These are phyloP conservation scores for Drosophila picticornis DNA, from an alignment of 2,888 invertebrate species.

Conservation along the genomic window DNA sequence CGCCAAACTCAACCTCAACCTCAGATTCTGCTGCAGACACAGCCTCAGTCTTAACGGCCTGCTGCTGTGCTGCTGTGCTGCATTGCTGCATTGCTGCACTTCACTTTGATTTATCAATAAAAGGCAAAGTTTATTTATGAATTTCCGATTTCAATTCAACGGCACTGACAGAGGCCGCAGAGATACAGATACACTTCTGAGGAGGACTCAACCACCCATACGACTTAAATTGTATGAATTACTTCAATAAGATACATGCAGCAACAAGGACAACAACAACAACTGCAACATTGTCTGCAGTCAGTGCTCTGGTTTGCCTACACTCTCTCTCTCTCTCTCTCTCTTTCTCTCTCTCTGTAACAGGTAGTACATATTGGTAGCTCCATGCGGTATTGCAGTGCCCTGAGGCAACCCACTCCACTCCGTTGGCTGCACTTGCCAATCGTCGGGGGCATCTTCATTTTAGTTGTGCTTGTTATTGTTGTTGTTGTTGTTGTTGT, in stretches of 20 bases:
- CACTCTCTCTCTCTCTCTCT: not conserved
- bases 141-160: constrained; percentile 70
- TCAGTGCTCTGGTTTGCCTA: constrained; percentile 39
- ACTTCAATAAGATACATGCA: constrained; percentile 52
- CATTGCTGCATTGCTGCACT: constrained; percentile 51
- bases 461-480: not conserved
- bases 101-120: constrained; percentile 78
- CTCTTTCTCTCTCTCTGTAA: constrained; percentile 15
- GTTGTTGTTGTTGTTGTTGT: not conserved
- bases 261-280: not conserved
- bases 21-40: constrained; percentile 5
- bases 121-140: constrained; percentile 76
- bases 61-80: constrained; percentile 35
- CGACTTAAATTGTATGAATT: constrained; percentile 64
- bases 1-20: constrained; percentile 13
- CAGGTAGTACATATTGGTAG: constrained; percentile 45
- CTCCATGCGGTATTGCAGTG: constrained; percentile 13
- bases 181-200: constrained; percentile 29
- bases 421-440: constrained; percentile 52
- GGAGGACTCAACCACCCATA: constrained; percentile 49
- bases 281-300: not conserved
- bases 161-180: constrained; percentile 43
- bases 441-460: constrained; percentile 66
- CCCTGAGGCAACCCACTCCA: constrained; percentile 36
- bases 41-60: constrained; percentile 31